These are phyloP conservation scores for Dorcus hopei DNA, from an alignment of 2,888 invertebrate genomes.

Conservation along the genomic window DNA sequence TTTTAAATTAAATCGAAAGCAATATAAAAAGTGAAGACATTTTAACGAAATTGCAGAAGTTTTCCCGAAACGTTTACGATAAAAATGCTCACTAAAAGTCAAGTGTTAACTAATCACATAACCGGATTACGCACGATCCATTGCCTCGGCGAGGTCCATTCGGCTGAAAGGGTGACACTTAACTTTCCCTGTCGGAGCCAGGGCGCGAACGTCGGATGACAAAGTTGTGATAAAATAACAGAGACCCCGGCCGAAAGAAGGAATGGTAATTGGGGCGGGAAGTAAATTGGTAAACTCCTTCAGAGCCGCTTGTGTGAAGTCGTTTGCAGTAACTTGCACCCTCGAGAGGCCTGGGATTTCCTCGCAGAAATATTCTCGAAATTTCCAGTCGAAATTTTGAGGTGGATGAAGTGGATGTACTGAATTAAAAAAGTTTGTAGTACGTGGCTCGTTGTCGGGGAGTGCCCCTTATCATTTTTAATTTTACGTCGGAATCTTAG, in stretches of 20 bases:
- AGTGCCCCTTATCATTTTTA: no score
- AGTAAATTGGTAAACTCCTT: constrained; percentile 11
- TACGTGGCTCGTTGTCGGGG: background rate
- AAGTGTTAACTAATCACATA: constrained; percentile 28
- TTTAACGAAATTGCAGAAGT: no score
- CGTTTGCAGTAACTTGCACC: constrained; percentile 2
- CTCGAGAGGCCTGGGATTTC: background rate
- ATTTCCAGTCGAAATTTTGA: constrained; percentile 1
- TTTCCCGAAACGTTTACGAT: no score
- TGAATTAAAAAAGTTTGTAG: constrained; percentile 1
- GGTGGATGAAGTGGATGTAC: background rate
- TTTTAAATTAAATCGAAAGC: no score
- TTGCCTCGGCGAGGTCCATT: constrained; percentile 18
- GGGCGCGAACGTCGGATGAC: constrained; percentile 3
- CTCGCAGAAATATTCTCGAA: background rate
- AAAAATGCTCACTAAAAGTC: constrained; percentile 19
- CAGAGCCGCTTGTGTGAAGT: constrained; percentile 7
- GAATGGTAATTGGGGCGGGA: constrained; percentile 7
- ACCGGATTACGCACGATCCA: constrained; percentile 27
- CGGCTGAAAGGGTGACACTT: constrained; percentile 9
- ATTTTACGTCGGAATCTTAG: no score
- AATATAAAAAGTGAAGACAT: no score
- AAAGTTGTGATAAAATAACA: constrained; percentile 14
- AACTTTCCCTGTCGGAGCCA: background rate
- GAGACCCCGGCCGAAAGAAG: background rate